These are phyloP conservation scores for Caenorhabditis afra DNA, from an alignment of 2,888 invertebrate species.

Conservation along the genomic window DNA sequence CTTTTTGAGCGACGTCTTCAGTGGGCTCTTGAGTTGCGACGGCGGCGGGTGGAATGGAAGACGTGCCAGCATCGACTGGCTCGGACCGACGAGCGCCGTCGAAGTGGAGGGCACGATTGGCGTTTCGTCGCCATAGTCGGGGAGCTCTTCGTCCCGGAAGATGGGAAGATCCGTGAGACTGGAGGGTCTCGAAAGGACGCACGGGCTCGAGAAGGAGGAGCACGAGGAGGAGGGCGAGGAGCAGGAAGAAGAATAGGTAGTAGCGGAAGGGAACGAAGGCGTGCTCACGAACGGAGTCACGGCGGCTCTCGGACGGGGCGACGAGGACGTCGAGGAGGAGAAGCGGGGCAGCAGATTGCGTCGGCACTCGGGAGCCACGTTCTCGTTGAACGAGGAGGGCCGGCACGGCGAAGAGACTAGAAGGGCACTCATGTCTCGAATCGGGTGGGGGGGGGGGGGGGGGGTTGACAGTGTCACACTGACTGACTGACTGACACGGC, in stretches of 20 bases:
- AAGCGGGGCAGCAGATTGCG: slow-evolving; percentile 40
- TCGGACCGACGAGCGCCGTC: too few species aligned
- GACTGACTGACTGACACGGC: slow-evolving; percentile 29
- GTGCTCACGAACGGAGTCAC: slow-evolving; percentile 37
- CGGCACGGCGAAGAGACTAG: slow-evolving; percentile 32
- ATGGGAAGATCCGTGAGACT: slow-evolving; percentile 43
- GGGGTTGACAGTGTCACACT: slow-evolving; percentile 5
- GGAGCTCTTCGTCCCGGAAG: slow-evolving; percentile 11
- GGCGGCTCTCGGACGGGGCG: slow-evolving; percentile 19
- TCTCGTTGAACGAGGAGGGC: slow-evolving; percentile 30
- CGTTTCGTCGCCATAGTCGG: slow-evolving; percentile 4
- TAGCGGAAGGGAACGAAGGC: slow-evolving; percentile 26
- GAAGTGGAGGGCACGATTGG: slow-evolving; percentile 2
- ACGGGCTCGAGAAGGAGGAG: background rate
- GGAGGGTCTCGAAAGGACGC: slow-evolving; percentile 31
- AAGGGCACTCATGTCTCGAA: slow-evolving; percentile 32
- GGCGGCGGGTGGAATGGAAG: slow-evolving; percentile 16
- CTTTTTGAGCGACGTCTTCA: slow-evolving; percentile 46
- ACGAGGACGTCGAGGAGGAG: background rate
- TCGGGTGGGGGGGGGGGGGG: background rate
- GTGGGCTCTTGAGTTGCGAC: slow-evolving; percentile 2
- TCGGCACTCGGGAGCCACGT: slow-evolving; percentile 50
- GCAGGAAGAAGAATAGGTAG: background rate
- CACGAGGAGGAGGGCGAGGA: background rate
- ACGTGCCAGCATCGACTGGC: slow-evolving; percentile 22